Percentiles rank a stretch among this genome's conserved stretches.
Conservation (phyloP, 2,888 invertebrate species). For the Linnaemya tessellans region DNA sequence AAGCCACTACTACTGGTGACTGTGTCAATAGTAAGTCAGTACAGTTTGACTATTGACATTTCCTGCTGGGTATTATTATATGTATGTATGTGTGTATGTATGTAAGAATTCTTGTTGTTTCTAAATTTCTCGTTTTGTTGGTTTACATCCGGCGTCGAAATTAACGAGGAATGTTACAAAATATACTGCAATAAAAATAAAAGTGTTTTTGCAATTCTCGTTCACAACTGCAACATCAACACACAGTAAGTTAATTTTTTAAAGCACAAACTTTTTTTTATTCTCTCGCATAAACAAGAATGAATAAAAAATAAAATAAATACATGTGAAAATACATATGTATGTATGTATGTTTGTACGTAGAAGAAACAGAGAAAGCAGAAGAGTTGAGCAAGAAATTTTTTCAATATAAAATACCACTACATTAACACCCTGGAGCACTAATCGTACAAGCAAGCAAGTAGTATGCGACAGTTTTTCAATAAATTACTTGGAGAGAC, state of each 20-base stretch:
- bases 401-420: constrained; percentile 23
- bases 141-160: constrained; percentile 78
- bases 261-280: constrained; percentile 27
- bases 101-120: not conserved
- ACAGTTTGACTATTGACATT: too few relatives aligned
- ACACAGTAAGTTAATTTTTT: not conserved
- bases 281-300: constrained; percentile 59
- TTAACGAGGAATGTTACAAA: constrained; percentile 72
- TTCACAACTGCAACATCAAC: constrained; percentile 44
- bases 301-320: constrained; percentile 2
- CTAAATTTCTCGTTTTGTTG: constrained; percentile 57
- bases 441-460: not conserved
- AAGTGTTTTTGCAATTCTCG: constrained; percentile 69
- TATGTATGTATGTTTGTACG: too few relatives aligned
- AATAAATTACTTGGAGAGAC: not conserved
- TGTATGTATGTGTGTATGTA: not conserved
- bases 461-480: constrained; percentile 32
- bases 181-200: constrained; percentile 72
- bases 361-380: constrained; percentile 1
- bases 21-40: too few relatives aligned
- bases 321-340: too few relatives aligned
- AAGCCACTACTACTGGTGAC: too few relatives aligned
- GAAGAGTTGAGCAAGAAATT: constrained; percentile 32
- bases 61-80: too few relatives aligned
- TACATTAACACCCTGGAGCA: constrained; percentile 49